phyloP scores from a whole-genome alignment of 2,113 vertebrate species.

The Mesoclemmys tuberculata region DNA sequence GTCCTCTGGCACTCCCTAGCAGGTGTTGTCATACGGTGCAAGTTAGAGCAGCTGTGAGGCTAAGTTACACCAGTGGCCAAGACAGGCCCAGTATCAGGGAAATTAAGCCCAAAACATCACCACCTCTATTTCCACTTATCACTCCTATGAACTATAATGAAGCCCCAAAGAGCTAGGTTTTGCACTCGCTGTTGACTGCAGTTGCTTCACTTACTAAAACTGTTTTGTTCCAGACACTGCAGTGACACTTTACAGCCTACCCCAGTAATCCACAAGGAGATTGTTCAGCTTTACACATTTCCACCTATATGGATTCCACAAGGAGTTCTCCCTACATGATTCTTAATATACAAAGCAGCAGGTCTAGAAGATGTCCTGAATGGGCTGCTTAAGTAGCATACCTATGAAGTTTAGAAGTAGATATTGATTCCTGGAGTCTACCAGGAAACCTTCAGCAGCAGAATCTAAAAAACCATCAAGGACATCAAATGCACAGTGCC shows the following conservation, averaged over 20 bases:
- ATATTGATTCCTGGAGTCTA: neutral
- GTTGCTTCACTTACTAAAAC: neutral
- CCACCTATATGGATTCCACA: accelerated
- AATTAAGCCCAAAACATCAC: neutral
- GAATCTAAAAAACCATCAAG: neutral
- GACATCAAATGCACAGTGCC: neutral
- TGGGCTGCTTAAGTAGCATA: neutral
- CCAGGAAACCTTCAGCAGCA: neutral
- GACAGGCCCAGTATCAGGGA: neutral
- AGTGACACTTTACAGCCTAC: neutral
- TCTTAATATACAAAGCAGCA: neutral
- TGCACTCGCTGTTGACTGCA: accelerated
- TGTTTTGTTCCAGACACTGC: neutral
- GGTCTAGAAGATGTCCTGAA: neutral
- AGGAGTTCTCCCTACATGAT: neutral
- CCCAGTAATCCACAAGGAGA: neutral
- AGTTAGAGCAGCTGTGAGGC: neutral
- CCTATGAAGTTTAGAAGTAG: neutral
- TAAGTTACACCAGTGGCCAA: neutral
- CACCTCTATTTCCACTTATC: neutral
- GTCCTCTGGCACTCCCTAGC: neutral
- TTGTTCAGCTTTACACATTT: neutral
- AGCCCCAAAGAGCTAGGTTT: neutral
- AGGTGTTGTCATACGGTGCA: neutral
- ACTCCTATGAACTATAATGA: neutral